Conservation (phyloP, 2,113 vertebrate species). For the Dipodomys spectabilis region DNA sequence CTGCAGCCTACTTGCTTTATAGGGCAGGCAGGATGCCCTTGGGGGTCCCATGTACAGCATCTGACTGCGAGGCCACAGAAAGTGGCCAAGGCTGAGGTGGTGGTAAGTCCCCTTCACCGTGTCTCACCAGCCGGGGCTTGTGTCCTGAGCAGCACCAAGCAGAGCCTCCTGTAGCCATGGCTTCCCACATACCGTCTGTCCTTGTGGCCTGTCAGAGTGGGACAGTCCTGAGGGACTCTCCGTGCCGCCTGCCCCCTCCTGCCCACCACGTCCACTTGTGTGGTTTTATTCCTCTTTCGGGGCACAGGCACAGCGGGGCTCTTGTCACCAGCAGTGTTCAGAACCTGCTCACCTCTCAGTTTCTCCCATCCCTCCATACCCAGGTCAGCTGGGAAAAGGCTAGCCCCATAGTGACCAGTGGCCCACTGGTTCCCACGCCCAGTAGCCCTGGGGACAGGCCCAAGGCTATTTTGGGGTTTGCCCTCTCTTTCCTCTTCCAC, state of each 20-base stretch:
- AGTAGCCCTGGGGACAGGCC: slow-evolving; percentile 66
- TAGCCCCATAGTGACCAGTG: slow-evolving; percentile 26
- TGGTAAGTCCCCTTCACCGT: background rate
- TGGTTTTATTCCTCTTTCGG: background rate
- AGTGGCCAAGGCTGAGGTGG: background rate
- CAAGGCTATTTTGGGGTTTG: slow-evolving; percentile 76
- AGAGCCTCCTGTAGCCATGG: background rate
- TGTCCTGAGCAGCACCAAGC: background rate
- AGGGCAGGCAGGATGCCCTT: background rate
- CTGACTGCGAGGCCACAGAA: background rate
- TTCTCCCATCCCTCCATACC: background rate
- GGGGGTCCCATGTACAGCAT: background rate
- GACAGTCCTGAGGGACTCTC: background rate
- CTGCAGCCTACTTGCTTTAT: background rate
- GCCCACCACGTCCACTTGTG: background rate
- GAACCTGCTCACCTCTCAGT: background rate
- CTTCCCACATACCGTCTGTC: background rate
- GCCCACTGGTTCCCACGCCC: slow-evolving; percentile 37
- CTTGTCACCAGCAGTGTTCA: background rate
- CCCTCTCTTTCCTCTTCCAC: slow-evolving; percentile 57
- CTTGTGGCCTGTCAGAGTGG: background rate
- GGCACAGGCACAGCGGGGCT: background rate
- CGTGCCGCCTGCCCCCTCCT: background rate
- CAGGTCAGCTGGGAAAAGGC: background rate
- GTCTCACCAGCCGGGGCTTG: background rate